These are phyloP conservation scores for Argyra leucocephala DNA, from an alignment of 2,888 invertebrate genomes.

Conservation along the genomic window DNA sequence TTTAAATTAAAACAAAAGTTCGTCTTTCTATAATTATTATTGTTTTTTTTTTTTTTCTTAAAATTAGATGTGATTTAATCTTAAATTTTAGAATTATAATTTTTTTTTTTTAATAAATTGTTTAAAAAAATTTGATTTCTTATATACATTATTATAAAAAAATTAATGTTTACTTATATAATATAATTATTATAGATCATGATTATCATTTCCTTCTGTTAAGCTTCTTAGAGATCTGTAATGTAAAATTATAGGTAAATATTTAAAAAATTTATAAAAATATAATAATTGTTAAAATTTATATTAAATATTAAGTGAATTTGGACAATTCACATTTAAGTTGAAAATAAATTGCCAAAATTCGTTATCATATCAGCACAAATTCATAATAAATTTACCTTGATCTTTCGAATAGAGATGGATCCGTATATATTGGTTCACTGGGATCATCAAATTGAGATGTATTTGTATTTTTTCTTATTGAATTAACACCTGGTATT, in stretches of 20 bases:
- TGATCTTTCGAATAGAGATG: constrained; percentile 78
- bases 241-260: constrained; percentile 13
- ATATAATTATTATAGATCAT: constrained; percentile 28
- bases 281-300: background rate
- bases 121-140: background rate
- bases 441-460: constrained; percentile 72
- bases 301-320: background rate
- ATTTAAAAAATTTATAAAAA: background rate
- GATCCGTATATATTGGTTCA: constrained; percentile 88
- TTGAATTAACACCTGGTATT: constrained; percentile 44
- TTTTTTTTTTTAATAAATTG: background rate
- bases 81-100: background rate
- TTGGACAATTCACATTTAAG: too few relatives aligned
- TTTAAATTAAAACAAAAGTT: background rate
- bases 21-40: background rate
- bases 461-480: constrained; percentile 44
- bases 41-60: background rate
- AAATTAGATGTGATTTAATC: background rate
- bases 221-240: constrained; percentile 41
- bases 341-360: too few relatives aligned
- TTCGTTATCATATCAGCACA: too few relatives aligned
- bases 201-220: constrained; percentile 34
- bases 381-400: too few relatives aligned
- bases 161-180: too few relatives aligned
- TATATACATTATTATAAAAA: background rate